Percentiles rank a stretch among this genome's conserved stretches.
phyloP scores from a whole-genome alignment of 2,888 invertebrate genomes.

The Halictus quadricinctus region DNA sequence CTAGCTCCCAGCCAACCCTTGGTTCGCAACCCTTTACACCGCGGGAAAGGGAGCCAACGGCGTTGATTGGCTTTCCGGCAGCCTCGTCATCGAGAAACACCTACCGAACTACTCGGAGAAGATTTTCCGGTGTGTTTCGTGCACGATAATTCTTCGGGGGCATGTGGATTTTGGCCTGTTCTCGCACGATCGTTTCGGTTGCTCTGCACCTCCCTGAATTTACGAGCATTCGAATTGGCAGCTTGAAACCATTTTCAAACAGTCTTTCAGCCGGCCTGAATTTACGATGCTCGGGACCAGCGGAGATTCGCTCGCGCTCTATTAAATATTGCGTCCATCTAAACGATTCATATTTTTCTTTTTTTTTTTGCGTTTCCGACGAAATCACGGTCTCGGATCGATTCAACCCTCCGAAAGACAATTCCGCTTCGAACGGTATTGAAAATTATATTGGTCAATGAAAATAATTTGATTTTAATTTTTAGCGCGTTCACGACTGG shows the following conservation, averaged over 20 bases:
- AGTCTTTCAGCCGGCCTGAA: background rate
- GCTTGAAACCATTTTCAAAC: background rate
- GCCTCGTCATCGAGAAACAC: slow-evolving; percentile 21
- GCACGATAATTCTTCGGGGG: background rate
- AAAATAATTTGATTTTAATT: too few relatives aligned
- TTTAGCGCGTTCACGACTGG: too few relatives aligned
- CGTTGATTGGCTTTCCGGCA: slow-evolving; percentile 72
- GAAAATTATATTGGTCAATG: too few relatives aligned
- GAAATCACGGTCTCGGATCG: background rate
- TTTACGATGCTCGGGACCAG: background rate
- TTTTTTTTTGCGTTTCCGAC: background rate
- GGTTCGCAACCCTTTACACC: slow-evolving; percentile 75
- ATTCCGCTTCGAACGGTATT: background rate
- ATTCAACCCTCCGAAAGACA: background rate
- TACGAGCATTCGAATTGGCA: background rate
- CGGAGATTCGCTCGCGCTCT: background rate
- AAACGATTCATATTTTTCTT: background rate
- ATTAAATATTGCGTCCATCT: background rate
- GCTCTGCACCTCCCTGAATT: background rate
- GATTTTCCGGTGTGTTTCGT: background rate
- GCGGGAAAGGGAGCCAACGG: slow-evolving; percentile 63
- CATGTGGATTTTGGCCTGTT: background rate
- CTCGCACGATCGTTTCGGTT: background rate
- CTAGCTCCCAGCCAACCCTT: slow-evolving; percentile 75
- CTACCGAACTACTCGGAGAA: background rate